Evolutionary conservation across 92 coral and sea anemone genomes (phyloP), one percentile per base, ranked within the genome.

Genomic region (Actinernus sp.): DNA sequence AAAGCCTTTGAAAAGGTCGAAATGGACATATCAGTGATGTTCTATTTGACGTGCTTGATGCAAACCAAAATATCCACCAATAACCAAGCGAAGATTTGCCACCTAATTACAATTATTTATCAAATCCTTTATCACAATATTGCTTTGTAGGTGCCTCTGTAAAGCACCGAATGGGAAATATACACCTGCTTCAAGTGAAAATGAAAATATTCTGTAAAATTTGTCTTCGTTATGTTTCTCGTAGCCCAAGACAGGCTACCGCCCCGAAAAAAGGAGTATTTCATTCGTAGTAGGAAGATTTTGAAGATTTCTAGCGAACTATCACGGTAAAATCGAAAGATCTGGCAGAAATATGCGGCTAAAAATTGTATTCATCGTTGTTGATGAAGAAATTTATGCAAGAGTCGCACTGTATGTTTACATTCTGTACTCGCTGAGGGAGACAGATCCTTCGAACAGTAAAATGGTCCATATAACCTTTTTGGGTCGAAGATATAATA

Each of bases 81-180:
- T 90, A 58, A 61, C 31, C 47, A 34, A 30, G 21, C 87, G 92
- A 78, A 76, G 59, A 90, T 49, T 52, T 65, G 81, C 82, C 61
- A 56, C 68, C 82, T 81, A 90, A 86, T 81, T 90, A 82, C 79
- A 86, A 90, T 90, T 90, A 85, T 90, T 86, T 81, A 90, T 90
- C 86, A 76, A 67, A 67, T 71, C 88, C 69, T 90, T 86, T 85
- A 85, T 90, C 96, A 83, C 86, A 85, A 86, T 79, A 90, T 83
- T 86, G 92, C 78, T 79, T 75, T 65, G 91, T 65, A 74, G 79
- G 74, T 49, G 65, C 64, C 82, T 80, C 77, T 63, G 73, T 64
- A 73, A 55, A 83, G 74, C 66, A 55, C 17, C 73, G 68, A 80
- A 29, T 56, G 81, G 39, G 68, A 59, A 36, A 16, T 60, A 43